These are phyloP conservation scores for Pseudococcus longispinus DNA, from an alignment of 2,888 invertebrate species.

Conservation along the genomic window DNA sequence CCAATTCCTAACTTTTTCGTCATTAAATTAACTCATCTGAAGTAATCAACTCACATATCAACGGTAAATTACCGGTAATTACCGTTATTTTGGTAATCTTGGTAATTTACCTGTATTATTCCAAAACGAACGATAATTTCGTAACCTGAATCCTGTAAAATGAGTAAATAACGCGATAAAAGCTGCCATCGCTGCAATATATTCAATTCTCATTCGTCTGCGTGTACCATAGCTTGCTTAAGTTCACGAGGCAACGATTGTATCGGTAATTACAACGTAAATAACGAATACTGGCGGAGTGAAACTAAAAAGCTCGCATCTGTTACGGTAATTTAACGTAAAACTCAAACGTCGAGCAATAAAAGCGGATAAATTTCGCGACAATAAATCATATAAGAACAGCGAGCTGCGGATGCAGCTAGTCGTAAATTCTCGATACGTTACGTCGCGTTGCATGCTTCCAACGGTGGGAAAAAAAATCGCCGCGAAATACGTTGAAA, in stretches of 20 bases:
- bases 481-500: background rate
- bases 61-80: no score
- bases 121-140: background rate
- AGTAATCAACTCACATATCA: no score
- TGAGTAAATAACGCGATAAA: background rate
- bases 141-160: background rate
- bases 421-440: constrained; percentile 14
- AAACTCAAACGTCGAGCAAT: background rate
- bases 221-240: no score
- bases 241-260: background rate
- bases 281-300: background rate
- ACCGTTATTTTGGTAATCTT: no score
- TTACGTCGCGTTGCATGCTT: background rate
- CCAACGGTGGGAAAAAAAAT: background rate
- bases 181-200: background rate
- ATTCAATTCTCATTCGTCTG: background rate
- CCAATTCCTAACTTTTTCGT: no score
- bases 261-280: constrained; percentile 15
- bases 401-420: background rate
- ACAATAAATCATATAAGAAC: background rate
- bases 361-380: background rate
- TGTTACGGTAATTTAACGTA: constrained; percentile 3
- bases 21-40: no score
- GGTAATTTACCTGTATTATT: background rate
- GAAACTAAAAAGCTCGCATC: background rate